A percentile compares a stretch with the other conserved stretches of the same genome.
Conservation (phyloP, 2,797 vertebrate genomes). For the Enteromius argenteus region DNA sequence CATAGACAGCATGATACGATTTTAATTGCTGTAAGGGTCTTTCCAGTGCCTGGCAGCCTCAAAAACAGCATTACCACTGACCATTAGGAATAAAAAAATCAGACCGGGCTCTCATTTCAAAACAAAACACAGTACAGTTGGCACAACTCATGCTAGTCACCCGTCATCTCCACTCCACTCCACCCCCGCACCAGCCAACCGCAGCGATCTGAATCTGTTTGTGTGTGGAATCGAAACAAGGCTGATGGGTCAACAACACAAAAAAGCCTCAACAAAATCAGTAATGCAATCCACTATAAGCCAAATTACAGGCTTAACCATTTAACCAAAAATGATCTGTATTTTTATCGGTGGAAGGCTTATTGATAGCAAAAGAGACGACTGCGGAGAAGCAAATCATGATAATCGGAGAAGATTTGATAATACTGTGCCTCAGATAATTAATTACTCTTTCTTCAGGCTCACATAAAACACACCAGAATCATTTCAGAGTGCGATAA, state of each 20-base stretch:
- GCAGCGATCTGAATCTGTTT: neutral
- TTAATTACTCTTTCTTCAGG: constrained; percentile 3
- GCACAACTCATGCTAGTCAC: neutral
- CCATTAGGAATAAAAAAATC: neutral
- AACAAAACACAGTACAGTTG: constrained; percentile 4
- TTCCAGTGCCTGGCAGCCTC: neutral
- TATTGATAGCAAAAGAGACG: neutral
- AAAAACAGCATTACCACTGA: neutral
- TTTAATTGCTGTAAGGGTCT: neutral
- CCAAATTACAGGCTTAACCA: neutral
- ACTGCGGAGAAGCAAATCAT: neutral
- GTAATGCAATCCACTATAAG: neutral
- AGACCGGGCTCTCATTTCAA: neutral
- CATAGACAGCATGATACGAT: neutral
- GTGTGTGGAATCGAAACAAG: neutral
- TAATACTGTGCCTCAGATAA: neutral
- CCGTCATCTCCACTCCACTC: neutral
- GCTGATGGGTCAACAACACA: constrained; percentile 10
- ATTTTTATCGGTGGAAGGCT: neutral
- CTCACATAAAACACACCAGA: neutral
- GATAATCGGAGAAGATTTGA: neutral
- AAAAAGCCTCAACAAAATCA: neutral
- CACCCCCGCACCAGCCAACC: neutral
- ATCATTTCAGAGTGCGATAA: neutral
- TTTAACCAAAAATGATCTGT: neutral